Evolutionary conservation across 2,113 vertebrate genomes (phyloP).

Genomic region (Coptodon rendalli): DNA sequence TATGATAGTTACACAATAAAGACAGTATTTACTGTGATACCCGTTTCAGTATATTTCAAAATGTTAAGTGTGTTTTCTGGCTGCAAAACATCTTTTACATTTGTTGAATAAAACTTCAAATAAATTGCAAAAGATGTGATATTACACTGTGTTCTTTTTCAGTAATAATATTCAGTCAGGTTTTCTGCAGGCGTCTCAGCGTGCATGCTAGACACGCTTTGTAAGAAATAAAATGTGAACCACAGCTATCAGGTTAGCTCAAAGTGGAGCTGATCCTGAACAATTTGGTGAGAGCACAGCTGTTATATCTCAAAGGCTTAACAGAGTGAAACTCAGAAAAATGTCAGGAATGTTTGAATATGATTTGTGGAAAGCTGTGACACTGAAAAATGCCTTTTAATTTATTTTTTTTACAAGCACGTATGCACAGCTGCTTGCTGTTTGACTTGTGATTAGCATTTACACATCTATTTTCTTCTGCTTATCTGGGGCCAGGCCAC

Average conservation of each 20-base stretch:
- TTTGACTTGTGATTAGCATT: background rate
- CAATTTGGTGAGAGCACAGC: background rate
- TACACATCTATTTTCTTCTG: background rate
- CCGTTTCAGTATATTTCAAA: background rate
- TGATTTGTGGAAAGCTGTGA: rapidly evolving
- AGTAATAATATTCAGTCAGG: background rate
- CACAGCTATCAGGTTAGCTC: background rate
- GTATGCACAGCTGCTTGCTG: background rate
- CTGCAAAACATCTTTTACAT: background rate
- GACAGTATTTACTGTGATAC: background rate
- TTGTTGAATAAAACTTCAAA: rapidly evolving
- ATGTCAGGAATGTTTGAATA: background rate
- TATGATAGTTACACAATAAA: background rate
- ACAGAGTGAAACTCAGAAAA: background rate
- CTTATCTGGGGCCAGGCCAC: background rate
- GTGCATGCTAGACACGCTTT: rapidly evolving
- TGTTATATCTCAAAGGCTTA: background rate
- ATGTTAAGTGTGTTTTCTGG: background rate
- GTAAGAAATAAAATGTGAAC: background rate
- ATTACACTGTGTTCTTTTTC: rapidly evolving
- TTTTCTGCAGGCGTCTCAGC: background rate
- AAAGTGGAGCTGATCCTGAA: background rate
- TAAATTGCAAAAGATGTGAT: background rate
- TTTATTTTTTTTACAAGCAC: rapidly evolving
- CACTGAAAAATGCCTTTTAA: background rate